Base-by-base conservation (phyloP, 2,113 vertebrate genomes). In the Choloepus hoffmanni region DNA sequence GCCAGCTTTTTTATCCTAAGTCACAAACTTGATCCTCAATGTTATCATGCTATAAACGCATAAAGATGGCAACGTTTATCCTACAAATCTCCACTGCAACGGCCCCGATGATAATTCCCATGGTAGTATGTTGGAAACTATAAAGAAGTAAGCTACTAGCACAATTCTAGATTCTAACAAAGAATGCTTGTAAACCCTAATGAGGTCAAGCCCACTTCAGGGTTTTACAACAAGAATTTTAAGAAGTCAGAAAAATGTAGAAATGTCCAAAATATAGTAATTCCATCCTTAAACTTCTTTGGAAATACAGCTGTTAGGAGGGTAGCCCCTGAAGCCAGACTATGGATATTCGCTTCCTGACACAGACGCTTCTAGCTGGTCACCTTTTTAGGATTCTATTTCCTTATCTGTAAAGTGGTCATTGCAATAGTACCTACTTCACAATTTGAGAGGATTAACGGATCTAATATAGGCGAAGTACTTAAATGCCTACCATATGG, bases 181-280 rank as follows among this genome's bases (percentile, higher is more conserved):
- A 82, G 67, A 53, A 5, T 68, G 33, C 48, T 72, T 36, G 4
- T 72, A 78, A 96, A 84, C 11, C 45, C n/a, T 88, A 92, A 48
- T 65, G 13, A 33, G 18, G 18, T 13, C 63, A 53, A 72, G 8
- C 60, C 33, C 30, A 83, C 70, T 45, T 93, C 21, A 68, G 23
- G 43, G 28, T 68, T 95, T 85, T 72, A 90, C 16, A 43, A 82
- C 45, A 83, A 12, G n/a, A 95, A 58, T n/a, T 72, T 70, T 33
- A 58, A 63, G 11, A 84, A 72, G n/a, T 78, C 72, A 12, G 21
- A 76, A 82, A 78, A 62, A 83, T 7, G 55, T 43, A 26, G 13
- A 45, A 72, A 84, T 36, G 14, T 7, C 36, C 24, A 14, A 40
- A 87, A 68, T 90, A 45, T 4, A 91, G 68, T 68, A 28, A 50